Conservation (phyloP, 2,888 invertebrate species). For the Hedychridium roseum region DNA sequence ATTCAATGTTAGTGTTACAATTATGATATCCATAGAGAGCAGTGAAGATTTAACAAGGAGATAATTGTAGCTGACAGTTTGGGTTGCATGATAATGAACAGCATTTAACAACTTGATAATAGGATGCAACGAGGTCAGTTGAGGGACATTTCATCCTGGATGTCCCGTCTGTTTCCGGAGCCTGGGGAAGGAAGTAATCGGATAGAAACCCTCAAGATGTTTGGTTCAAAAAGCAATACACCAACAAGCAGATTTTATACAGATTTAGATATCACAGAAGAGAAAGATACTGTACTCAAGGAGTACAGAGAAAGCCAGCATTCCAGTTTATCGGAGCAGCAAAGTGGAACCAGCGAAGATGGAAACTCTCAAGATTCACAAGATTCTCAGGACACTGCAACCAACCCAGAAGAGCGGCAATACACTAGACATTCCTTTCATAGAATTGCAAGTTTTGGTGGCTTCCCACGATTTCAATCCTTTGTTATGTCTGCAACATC, state of each 20-base stretch:
- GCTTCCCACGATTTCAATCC: slow-evolving; percentile 58
- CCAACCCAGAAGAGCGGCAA: slow-evolving; percentile 44
- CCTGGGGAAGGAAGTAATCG: slow-evolving; percentile 44
- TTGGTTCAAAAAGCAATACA: slow-evolving; percentile 53
- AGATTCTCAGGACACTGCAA: slow-evolving; percentile 46
- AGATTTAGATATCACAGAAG: slow-evolving; percentile 44
- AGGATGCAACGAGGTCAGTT: slow-evolving; percentile 59
- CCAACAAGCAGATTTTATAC: slow-evolving; percentile 59
- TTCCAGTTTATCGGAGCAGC: slow-evolving; percentile 44
- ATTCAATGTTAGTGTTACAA: no score
- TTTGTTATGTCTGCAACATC: slow-evolving; percentile 57
- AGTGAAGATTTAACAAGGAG: no score
- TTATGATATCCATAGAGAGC: no score
- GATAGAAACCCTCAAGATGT: slow-evolving; percentile 53
- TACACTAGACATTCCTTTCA: slow-evolving; percentile 55
- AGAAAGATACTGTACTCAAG: slow-evolving; percentile 36
- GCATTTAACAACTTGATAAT: slow-evolving; percentile 5
- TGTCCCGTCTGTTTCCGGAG: slow-evolving; percentile 51
- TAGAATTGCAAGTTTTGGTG: slow-evolving; percentile 55
- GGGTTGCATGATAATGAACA: neutral
- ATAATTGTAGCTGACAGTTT: no score
- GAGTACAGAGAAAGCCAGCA: slow-evolving; percentile 26
- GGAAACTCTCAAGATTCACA: slow-evolving; percentile 53
- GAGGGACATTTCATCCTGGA: slow-evolving; percentile 56
- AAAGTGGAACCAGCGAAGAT: slow-evolving; percentile 50